Percentiles rank a stretch among this genome's conserved stretches.
These are phyloP conservation scores for Bergia sp. DNA, from an alignment of 92 coral and sea anemone genomes.

Conservation along the genomic window DNA sequence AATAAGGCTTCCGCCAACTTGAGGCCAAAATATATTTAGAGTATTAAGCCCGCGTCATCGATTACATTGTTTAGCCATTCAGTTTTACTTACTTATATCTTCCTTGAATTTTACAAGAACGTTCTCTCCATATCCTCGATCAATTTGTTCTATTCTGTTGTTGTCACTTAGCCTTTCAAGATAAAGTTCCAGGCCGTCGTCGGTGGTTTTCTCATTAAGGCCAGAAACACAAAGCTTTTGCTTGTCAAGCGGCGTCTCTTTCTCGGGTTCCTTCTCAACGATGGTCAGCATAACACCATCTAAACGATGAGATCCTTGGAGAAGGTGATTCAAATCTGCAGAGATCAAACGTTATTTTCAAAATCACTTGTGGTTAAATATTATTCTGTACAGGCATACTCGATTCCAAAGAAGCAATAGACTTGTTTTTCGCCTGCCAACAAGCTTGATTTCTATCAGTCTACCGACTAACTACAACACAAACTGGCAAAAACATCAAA, in stretches of 20 bases:
- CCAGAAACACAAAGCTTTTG: conserved; percentile 32
- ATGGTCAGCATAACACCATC: conserved; percentile 34
- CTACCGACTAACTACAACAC: no score
- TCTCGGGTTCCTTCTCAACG: conserved; percentile 41
- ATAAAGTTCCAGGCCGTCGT: conserved; percentile 33
- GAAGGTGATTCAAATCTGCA: conserved; percentile 33
- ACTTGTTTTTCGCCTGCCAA: no score
- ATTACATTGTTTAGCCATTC: no score
- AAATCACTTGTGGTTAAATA: no score
- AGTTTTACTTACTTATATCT: background rate
- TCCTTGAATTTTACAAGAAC: background rate
- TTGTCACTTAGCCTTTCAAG: conserved; percentile 26
- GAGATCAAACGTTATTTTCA: background rate
- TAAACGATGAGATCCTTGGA: conserved; percentile 24
- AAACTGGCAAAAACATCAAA: no score
- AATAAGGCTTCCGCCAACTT: no score
- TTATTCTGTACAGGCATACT: no score
- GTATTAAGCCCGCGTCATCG: no score
- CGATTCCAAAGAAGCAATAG: no score
- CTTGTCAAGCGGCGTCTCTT: conserved; percentile 27
- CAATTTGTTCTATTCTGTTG: background rate
- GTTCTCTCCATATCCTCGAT: conserved; percentile 28
- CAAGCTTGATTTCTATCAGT: no score
- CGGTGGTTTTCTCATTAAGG: conserved; percentile 8
- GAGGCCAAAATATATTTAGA: no score